A percentile compares a stretch with the other conserved stretches of the same genome.
Evolutionary conservation across 2,113 vertebrate genomes (phyloP).

Genomic region (Muntiacus reevesi): DNA sequence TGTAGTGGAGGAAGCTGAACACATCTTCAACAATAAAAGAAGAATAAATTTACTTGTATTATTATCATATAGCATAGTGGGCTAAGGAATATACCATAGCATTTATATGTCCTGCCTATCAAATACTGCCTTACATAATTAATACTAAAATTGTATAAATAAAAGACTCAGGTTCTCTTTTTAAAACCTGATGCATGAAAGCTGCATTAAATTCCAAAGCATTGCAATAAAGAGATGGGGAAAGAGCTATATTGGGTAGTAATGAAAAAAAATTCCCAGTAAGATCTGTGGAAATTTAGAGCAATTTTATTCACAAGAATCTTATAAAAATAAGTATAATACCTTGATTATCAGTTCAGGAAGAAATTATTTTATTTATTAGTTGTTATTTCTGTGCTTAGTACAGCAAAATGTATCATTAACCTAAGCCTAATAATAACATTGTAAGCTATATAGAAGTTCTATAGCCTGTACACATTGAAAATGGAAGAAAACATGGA

Average conservation of each 20-base stretch:
- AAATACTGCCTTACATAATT: slow-evolving; percentile 2
- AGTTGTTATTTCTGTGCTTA: not conserved
- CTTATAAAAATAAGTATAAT: slow-evolving; percentile 21
- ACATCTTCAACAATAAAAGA: not conserved
- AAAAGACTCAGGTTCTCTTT: not conserved
- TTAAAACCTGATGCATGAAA: not conserved
- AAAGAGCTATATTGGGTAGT: not conserved
- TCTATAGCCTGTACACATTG: not conserved
- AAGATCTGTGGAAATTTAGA: not conserved
- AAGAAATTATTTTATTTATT: slow-evolving; percentile 40
- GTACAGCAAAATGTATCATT: not conserved
- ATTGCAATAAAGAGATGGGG: not conserved
- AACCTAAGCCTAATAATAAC: not conserved
- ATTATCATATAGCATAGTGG: not conserved
- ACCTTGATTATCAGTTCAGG: slow-evolving; percentile 7
- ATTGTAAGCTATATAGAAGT: not conserved
- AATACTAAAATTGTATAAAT: slow-evolving; percentile 22
- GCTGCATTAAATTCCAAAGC: slow-evolving; percentile 5
- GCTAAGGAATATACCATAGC: not conserved
- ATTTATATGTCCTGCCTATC: not conserved
- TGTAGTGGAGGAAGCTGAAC: not conserved
- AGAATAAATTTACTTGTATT: not conserved
- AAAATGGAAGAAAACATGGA: slow-evolving; percentile 26
- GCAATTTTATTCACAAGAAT: slow-evolving; percentile 19
- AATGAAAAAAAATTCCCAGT: not conserved